phyloP scores from a whole-genome alignment of 2,113 vertebrate genomes.

The Circaetus gallicus region DNA sequence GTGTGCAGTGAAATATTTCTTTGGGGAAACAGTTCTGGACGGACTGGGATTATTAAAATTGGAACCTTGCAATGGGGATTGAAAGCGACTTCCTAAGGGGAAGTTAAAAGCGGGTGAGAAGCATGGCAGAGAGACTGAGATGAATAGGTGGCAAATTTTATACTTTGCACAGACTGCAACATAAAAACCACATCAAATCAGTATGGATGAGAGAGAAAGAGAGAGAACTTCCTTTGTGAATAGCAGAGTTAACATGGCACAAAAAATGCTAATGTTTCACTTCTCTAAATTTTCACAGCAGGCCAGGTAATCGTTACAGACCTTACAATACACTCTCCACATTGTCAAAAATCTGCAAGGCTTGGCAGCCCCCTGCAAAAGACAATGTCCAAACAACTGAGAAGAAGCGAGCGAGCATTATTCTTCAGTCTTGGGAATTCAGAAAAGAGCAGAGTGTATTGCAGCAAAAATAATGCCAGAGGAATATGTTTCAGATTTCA shows the following conservation, averaged over 20 bases:
- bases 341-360: not conserved
- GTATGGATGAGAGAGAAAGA: not conserved
- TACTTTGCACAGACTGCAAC: not conserved
- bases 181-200: not conserved
- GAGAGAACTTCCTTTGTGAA: not conserved
- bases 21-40: not conserved
- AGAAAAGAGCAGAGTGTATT: not conserved
- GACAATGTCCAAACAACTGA: not conserved
- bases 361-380: not conserved
- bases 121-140: not conserved
- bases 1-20: conserved; percentile 19
- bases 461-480: not conserved
- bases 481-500: not conserved
- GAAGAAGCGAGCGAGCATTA: not conserved
- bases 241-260: not conserved
- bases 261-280: not conserved
- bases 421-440: not conserved
- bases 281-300: not conserved
- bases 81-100: not conserved
- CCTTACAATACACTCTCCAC: not conserved
- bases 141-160: not conserved
- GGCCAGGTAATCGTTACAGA: not conserved
- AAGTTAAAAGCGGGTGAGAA: conserved; percentile 1
- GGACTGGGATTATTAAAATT: not conserved
- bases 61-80: not conserved